Base-by-base conservation (phyloP, 2,888 invertebrate species). In the Uloborus plumipes region DNA sequence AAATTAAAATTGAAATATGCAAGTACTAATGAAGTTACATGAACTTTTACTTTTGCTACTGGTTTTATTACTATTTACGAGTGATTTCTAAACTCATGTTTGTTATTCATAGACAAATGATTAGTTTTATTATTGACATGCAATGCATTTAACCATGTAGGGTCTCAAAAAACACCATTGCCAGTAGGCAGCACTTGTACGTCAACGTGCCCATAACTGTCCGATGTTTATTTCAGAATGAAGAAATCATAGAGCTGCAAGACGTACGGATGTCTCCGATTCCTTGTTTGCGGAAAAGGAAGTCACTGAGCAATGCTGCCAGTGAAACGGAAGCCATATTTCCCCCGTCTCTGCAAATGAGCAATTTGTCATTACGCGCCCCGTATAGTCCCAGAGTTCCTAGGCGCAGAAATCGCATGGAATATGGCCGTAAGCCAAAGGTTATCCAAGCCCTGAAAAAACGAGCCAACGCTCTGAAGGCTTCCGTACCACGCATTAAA, bases 241-340 rank as follows among this genome's bases (percentile, higher is more conserved):
- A 94, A 87, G 95, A 96, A 88, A 96, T 97, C 87, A 96, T 96
- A 87, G 96, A 97, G 88, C 92, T 97, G 73, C 94, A 96, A 88
- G 97, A 97, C 88, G 91, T 95, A 58, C 91, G 94, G 86, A 92
- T 95, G 92, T 95, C 95, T 87, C 95, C 95, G 22, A 93, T 95
- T 90, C 94, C 93, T 87, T 95, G 92, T 86, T 93, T 93, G 88
- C 92, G 93, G 76, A 89, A 89, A 84, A 87, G 88, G 49, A 87
- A 80, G 47, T 75, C 85, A 7, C 74, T 78, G 39, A 74, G 62
- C 53, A 82, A 6, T 91, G 91, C 87, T 91, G 59, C 76, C 47
- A 70, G 75, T 50, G 86, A 86, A 73, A 81, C 79, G 58, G 86
- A 86, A 61, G 78, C 81, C 91, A 92, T 86, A 89, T 94, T 93